Evolutionary conservation across 2,113 vertebrate genomes (phyloP), one percentile per base, ranked within the genome.

Genomic region (Larimichthys crocea): DNA sequence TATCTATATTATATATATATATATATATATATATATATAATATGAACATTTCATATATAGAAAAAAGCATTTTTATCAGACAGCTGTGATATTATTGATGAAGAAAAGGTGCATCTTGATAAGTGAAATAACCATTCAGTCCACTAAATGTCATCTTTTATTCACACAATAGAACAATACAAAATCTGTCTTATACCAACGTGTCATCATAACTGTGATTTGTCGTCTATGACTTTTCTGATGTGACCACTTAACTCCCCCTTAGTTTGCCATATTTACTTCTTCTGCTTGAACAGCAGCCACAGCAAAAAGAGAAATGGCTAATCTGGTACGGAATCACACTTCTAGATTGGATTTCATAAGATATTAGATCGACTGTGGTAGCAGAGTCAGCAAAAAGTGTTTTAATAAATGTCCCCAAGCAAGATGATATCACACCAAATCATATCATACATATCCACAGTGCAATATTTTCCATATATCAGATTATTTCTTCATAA

Each of bases 401-500:
- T 9, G 49, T 49, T 82, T 80, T 80, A 86, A 85, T 87, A 78
- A 88, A 78, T 1, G n/a, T 79, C 50, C 22, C 71, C 49, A 9
- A 78, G 76, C 65, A 40, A 40, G 35, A 40, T 40, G 35, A 40
- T 40, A 40, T 40, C 35, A 40, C 6, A 6, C 26, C 44, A 26
- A 40, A 12, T 64, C 55, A 61, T 71, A 85, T 82, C n/a, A 26
- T 35, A 59, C 35, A 61, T 35, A 78, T 87, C 65, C 46, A 55
- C 75, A 64, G 68, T 16, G 14, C 66, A 83, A 56, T 26, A 50
- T 75, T 75, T 70, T 60, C 53, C 62, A 80, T 78, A 26, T 61
- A 80, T 90, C 70, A 74, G 52, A 79, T 82, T 65, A 76, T 74
- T 81, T 83, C 70, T 81, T 75, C 44, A 60, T 56, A 69, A 74